Conservation (phyloP, 1,140 invertebrate species). For the Cyphomyrmex costatus region DNA sequence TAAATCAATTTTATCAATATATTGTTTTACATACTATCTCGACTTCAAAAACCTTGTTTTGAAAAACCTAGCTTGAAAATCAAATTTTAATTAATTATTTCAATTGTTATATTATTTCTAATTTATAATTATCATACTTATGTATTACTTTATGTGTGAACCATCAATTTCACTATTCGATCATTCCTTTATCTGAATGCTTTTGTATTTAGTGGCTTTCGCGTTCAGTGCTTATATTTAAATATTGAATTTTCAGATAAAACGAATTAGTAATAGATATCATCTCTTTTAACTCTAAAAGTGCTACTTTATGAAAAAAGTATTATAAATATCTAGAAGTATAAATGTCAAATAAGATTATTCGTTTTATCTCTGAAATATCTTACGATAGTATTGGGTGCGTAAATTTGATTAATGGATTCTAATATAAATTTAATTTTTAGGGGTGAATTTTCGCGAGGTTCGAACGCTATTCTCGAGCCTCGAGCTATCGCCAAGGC, state of each 20-base stretch:
- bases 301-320: not conserved
- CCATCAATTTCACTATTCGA: constrained; percentile 26
- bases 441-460: constrained; percentile 76
- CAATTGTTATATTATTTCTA: not conserved
- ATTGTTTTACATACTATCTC: not conserved
- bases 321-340: not conserved
- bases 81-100: constrained; percentile 18
- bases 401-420: not conserved
- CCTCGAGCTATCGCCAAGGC: constrained; percentile 93
- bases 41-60: not conserved
- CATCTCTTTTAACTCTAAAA: not conserved
- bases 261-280: not conserved
- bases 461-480: constrained; percentile 89
- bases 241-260: not conserved
- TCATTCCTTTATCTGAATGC: not conserved
- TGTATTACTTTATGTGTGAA: not conserved
- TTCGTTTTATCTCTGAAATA: not conserved
- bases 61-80: not conserved
- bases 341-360: not conserved
- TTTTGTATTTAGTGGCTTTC: constrained; percentile 10
- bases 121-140: not conserved
- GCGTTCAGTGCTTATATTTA: constrained; percentile 3
- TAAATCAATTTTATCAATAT: no score
- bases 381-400: not conserved
- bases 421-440: constrained; percentile 52